These are phyloP conservation scores for Menidia beryllina DNA, from an alignment of 2,113 vertebrate species.

Conservation along the genomic window DNA sequence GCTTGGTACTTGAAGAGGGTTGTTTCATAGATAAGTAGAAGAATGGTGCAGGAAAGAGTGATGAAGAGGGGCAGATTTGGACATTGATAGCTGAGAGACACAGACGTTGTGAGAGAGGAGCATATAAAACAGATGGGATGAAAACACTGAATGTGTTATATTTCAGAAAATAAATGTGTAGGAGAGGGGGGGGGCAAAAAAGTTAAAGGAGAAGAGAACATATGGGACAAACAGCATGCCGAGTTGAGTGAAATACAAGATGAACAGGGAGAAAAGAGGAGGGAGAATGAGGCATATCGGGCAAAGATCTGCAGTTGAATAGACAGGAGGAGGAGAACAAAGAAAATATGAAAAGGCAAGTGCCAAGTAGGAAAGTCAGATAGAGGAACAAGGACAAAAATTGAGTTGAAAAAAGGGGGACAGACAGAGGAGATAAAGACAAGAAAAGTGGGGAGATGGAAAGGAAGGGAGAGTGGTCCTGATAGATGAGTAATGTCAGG, in stretches of 20 bases:
- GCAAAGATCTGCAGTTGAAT: not conserved
- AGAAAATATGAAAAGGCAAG: conserved; percentile 12
- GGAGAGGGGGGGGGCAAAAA: conserved; percentile 6
- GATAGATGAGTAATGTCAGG: conserved; percentile 75
- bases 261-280: conserved; percentile 13
- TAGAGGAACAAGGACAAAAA: conserved; percentile 7
- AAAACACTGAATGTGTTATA: conserved; percentile 20
- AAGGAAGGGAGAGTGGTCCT: conserved; percentile 40
- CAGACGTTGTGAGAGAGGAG: conserved; percentile 2
- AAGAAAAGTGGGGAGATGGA: conserved; percentile 41
- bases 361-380: conserved; percentile 3
- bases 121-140: conserved; percentile 38
- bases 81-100: conserved; percentile 32
- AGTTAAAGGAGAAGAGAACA: conserved; percentile 23
- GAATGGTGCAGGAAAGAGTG: conserved; percentile 32
- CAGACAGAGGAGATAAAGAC: conserved; percentile 19
- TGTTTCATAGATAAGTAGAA: conserved; percentile 52
- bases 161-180: conserved; percentile 15
- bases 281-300: conserved; percentile 6
- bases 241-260: conserved; percentile 17
- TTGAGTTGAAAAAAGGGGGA: not conserved
- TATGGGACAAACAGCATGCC: conserved; percentile 11
- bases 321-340: conserved; percentile 5
- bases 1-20: conserved; percentile 14
- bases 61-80: conserved; percentile 42